Conservation (phyloP, 2,888 invertebrate species). For the Auanema freiburgensis region DNA sequence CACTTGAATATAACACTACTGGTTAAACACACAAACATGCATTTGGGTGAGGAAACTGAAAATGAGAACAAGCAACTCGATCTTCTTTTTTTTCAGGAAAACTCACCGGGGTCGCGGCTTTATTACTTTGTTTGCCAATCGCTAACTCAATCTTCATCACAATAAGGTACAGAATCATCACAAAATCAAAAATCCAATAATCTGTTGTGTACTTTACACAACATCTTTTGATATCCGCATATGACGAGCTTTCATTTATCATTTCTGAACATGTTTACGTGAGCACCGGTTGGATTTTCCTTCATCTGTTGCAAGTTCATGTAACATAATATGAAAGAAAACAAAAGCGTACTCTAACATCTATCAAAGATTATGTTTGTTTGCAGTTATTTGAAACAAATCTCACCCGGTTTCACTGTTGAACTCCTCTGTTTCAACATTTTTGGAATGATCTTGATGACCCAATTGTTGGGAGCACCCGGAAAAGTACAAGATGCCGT, state of each 20-base stretch:
- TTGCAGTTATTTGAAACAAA: neutral
- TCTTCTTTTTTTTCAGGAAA: neutral
- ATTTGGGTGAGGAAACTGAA: conserved; percentile 12
- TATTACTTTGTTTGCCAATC: neutral
- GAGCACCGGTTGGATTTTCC: too few species aligned
- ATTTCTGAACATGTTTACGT: too few species aligned
- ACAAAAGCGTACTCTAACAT: too few species aligned
- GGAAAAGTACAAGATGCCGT: conserved; percentile 20
- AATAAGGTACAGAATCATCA: conserved; percentile 10
- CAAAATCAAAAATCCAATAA: neutral
- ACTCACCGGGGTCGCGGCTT: neutral
- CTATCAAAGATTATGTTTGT: neutral
- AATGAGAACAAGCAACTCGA: neutral
- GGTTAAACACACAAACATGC: conserved; percentile 15
- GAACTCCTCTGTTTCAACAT: conserved; percentile 8
- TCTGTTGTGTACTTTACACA: neutral
- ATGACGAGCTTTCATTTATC: too few species aligned
- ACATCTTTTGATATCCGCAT: neutral
- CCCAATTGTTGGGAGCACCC: conserved; percentile 11
- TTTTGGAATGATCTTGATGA: conserved; percentile 12
- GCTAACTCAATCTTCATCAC: conserved; percentile 8
- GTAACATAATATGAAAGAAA: too few species aligned
- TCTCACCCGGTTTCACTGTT: too few species aligned
- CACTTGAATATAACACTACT: conserved; percentile 14
- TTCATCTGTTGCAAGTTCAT: too few species aligned